Conservation (phyloP, 2,888 invertebrate species). For the Gisinianus flammeolus region DNA sequence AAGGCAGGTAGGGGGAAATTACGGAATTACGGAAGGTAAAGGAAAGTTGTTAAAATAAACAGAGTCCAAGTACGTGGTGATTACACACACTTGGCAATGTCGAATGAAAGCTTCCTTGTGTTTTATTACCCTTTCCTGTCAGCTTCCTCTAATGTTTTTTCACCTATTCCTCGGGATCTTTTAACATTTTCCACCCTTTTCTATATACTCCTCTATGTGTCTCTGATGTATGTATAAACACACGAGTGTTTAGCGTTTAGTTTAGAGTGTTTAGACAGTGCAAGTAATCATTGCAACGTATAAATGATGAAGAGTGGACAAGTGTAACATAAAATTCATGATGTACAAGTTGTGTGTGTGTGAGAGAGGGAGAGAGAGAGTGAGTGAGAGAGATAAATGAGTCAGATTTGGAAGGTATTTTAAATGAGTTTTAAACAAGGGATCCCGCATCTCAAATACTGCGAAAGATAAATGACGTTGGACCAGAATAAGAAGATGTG, state of each 20-base stretch:
- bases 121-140: slow-evolving; percentile 27
- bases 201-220: not conserved
- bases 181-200: not conserved
- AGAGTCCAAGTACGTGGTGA: slow-evolving; percentile 8
- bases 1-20: not conserved
- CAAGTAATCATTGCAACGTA: slow-evolving; percentile 12
- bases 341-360: too few relatives aligned
- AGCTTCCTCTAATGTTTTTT: slow-evolving; percentile 10
- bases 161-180: not conserved
- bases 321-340: too few relatives aligned
- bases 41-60: slow-evolving; percentile 36
- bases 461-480: slow-evolving; percentile 31
- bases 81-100: slow-evolving; percentile 27
- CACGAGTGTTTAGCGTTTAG: too few relatives aligned
- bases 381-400: slow-evolving; percentile 22
- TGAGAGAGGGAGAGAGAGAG: slow-evolving; percentile 7
- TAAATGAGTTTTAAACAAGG: slow-evolving; percentile 30
- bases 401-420: slow-evolving; percentile 31
- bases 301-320: not conserved
- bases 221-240: not conserved
- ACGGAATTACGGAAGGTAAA: slow-evolving; percentile 23
- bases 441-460: not conserved
- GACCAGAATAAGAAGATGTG: not conserved
- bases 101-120: slow-evolving; percentile 24
- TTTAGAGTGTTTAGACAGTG: not conserved